Base-by-base conservation (phyloP, 2,888 invertebrate genomes). In the Lithophane semibrunnea region DNA sequence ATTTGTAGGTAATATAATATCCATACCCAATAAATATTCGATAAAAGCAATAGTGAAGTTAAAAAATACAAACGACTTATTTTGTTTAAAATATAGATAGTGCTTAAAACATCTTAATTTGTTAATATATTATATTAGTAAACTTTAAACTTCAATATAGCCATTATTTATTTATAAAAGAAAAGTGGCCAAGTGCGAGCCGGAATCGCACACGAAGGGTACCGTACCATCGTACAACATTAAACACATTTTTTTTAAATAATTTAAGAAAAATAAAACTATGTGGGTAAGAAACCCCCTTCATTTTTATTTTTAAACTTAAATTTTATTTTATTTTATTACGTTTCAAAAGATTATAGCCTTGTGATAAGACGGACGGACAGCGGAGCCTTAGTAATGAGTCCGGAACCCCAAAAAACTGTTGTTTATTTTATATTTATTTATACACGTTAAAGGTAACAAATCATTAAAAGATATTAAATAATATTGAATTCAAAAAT, bases 401-500 rank as follows among this genome's bases (percentile, higher is more conserved):
- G 2, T 60, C 58, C 29, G 29, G 60, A 60, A 29, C 29, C 29
- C 29, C 18, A 29, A 58, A 61, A 56, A 18, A 3, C 16, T 0
- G 0, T 49, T 60, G 3, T n/a, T 70, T 65, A 44, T 16, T 3
- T 16, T 3, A 29, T 42, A 13, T 18, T 29, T 49, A 29, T 63
- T 37, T 60, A 42, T 47, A n/a, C 63, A 54, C 7, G 8, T 54
- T 24, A 21, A 60, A 73, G 44, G 70, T 54, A 69, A 73, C 75
- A 75, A 74, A 75, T 75, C 86, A 82, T 71, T 65, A 61, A 66
- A n/a, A 67, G 42, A 60, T 63, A 49, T 66, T 52, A 63, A 58
- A 75, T 42, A 63, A 75, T 61, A 79, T 79, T 79, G 49, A 85
- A 83, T 82, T 67, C 49, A 79, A 82, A 85, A 84, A 84, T 82